These are phyloP conservation scores for Propsilocerus akamusi DNA, from an alignment of 1,140 invertebrate genomes.

Conservation along the genomic window DNA sequence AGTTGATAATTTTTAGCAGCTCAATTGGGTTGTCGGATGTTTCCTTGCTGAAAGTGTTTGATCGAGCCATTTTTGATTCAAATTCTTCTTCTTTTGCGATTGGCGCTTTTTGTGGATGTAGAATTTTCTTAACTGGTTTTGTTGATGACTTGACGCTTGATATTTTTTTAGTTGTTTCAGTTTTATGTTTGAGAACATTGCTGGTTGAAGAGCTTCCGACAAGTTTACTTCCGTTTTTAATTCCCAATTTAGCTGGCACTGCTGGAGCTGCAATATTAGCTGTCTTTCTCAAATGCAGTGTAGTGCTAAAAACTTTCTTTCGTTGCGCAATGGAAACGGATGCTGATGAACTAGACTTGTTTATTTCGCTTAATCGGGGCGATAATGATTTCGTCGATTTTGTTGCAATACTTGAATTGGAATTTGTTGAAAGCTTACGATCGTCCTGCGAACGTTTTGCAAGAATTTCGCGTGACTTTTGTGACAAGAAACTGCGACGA, in stretches of 20 bases:
- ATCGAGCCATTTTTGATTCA: slow-evolving; percentile 21
- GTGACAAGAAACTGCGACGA: slow-evolving; percentile 19
- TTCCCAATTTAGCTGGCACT: too few relatives aligned
- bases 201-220: background rate
- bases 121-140: slow-evolving; percentile 13
- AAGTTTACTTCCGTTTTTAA: background rate
- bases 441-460: slow-evolving; percentile 10
- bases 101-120: slow-evolving; percentile 18
- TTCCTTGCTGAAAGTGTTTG: slow-evolving; percentile 24
- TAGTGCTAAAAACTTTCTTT: background rate
- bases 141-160: slow-evolving; percentile 15
- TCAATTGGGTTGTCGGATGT: slow-evolving; percentile 14
- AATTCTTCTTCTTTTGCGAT: slow-evolving; percentile 12
- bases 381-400: background rate
- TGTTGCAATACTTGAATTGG: background rate
- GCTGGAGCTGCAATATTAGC: background rate
- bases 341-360: slow-evolving; percentile 5
- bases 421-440: background rate
- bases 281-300: slow-evolving; percentile 2
- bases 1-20: slow-evolving; percentile 22
- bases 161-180: slow-evolving; percentile 9
- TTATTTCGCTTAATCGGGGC: background rate
- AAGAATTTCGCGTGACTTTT: slow-evolving; percentile 22
- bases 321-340: background rate
- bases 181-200: slow-evolving; percentile 14